phyloP scores from a whole-genome alignment of 1,140 invertebrate genomes.

The Trigoniulus corallinus region DNA sequence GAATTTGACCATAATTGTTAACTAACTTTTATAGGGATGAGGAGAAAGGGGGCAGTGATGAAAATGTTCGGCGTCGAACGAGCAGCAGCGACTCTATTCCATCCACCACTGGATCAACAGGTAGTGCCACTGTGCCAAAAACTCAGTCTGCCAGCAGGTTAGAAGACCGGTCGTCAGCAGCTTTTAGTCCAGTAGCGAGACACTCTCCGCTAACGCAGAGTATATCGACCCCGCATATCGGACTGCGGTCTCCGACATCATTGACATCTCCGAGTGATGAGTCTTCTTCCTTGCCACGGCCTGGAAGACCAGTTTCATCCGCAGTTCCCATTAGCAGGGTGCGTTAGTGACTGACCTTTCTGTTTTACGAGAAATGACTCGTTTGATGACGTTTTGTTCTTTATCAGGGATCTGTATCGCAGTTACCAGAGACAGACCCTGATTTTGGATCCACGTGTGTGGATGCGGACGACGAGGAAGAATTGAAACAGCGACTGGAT shows the following conservation, averaged over 20 bases:
- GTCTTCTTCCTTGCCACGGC: too few species aligned
- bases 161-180: not conserved
- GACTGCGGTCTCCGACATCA: not conserved
- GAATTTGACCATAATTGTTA: constrained; percentile 6
- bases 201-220: not conserved
- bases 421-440: not conserved
- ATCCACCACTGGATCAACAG: constrained; percentile 7
- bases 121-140: too few species aligned
- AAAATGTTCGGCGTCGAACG: constrained; percentile 10
- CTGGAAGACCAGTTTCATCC: too few species aligned
- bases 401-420: too few species aligned
- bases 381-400: too few species aligned
- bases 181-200: not conserved
- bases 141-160: not conserved
- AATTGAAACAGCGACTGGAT: constrained; percentile 10
- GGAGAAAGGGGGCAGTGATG: constrained; percentile 22
- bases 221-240: not conserved
- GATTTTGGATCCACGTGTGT: not conserved
- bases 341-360: too few species aligned
- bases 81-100: constrained; percentile 15
- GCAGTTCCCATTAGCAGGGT: too few species aligned
- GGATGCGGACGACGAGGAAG: not conserved
- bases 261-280: too few species aligned
- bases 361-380: too few species aligned
- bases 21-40: constrained; percentile 35